phyloP scores from a whole-genome alignment of 2,797 vertebrate genomes.

The Molossus molossus region DNA sequence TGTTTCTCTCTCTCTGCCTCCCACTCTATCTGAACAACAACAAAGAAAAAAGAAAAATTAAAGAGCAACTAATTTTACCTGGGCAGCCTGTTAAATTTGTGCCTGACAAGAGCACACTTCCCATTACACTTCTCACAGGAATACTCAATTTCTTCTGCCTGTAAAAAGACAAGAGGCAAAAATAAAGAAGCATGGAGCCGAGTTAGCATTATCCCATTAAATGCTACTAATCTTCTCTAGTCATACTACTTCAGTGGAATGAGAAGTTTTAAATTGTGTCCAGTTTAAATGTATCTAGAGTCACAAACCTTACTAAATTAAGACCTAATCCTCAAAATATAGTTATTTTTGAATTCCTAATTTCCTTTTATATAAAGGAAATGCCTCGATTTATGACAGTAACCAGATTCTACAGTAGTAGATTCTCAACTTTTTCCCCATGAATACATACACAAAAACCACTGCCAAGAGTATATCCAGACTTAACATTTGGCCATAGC shows the following conservation, averaged over 20 bases:
- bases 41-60: background rate
- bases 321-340: slow-evolving; percentile 68
- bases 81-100: slow-evolving; percentile 98
- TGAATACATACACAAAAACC: slow-evolving; percentile 55
- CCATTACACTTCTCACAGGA: slow-evolving; percentile 98
- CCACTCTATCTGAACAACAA: no score
- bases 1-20: no score
- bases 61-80: slow-evolving; percentile 90
- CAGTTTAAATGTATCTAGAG: slow-evolving; percentile 64
- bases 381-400: slow-evolving; percentile 59
- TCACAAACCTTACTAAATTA: slow-evolving; percentile 61
- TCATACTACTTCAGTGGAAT: slow-evolving; percentile 41
- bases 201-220: slow-evolving; percentile 49
- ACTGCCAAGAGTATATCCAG: slow-evolving; percentile 67
- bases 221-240: slow-evolving; percentile 48
- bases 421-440: slow-evolving; percentile 66
- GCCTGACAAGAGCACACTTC: slow-evolving; percentile 95
- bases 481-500: slow-evolving; percentile 74
- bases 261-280: background rate
- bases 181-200: slow-evolving; percentile 74
- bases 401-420: slow-evolving; percentile 59
- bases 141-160: slow-evolving; percentile 99
- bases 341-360: slow-evolving; percentile 70
- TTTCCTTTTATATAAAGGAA: slow-evolving; percentile 62
- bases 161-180: slow-evolving; percentile 77